phyloP scores from a whole-genome alignment of 1,140 invertebrate genomes.

The Wasmannia auropunctata region DNA sequence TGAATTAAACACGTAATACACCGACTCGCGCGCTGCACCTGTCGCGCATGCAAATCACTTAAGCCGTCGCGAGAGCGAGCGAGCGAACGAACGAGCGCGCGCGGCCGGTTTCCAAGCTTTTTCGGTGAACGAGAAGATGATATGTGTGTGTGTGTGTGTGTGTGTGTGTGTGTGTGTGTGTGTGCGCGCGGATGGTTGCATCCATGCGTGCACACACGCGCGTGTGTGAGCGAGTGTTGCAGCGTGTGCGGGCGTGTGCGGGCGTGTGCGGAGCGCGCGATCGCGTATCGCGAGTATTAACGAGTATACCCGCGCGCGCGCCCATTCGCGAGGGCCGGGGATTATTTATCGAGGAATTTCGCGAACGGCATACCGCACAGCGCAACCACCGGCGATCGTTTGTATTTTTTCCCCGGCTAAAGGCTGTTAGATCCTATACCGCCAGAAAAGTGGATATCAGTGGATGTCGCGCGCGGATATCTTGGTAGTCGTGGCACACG shows the following conservation, averaged over 20 bases:
- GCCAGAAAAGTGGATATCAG: slow-evolving; percentile 27
- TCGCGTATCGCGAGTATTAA: slow-evolving; percentile 17
- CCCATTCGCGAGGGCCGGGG: neutral
- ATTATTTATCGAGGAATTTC: slow-evolving; percentile 57
- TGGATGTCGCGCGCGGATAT: neutral
- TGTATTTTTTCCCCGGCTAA: neutral
- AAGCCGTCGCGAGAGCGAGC: slow-evolving; percentile 61
- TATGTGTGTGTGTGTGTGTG: neutral
- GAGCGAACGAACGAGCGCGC: slow-evolving; percentile 32
- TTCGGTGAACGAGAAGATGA: slow-evolving; percentile 37
- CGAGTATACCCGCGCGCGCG: neutral
- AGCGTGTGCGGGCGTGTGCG: neutral
- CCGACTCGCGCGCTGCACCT: slow-evolving; percentile 74
- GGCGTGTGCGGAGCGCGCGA: neutral
- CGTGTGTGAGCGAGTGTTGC: neutral
- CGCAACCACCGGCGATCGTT: neutral
- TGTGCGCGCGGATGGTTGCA: neutral
- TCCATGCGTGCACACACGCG: neutral
- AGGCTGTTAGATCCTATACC: slow-evolving; percentile 3
- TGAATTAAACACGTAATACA: slow-evolving; percentile 82
- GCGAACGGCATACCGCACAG: slow-evolving; percentile 19
- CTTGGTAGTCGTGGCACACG: neutral
- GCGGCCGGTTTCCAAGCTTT: slow-evolving; percentile 69
- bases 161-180: neutral
- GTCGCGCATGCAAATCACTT: slow-evolving; percentile 80